Percentiles rank a stretch among this genome's conserved stretches.
Conservation (phyloP, 2,888 invertebrate genomes). For the Eupithecia vulgata region DNA sequence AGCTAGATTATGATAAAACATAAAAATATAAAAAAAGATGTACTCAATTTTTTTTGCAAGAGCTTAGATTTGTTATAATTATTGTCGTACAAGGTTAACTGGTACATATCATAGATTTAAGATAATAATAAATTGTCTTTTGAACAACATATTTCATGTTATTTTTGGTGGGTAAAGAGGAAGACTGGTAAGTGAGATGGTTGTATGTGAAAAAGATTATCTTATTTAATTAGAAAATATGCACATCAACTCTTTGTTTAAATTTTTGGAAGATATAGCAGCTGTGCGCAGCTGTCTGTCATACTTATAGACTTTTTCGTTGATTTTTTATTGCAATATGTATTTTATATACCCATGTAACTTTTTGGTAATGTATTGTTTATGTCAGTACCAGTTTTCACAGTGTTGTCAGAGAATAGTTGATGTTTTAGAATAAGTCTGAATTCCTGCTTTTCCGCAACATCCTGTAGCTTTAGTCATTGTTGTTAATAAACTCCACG, state of each 20-base stretch:
- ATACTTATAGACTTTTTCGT: background rate
- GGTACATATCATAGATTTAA: conserved; percentile 61
- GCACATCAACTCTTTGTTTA: background rate
- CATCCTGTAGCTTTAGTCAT: conserved; percentile 8
- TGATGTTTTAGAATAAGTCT: conserved; percentile 13
- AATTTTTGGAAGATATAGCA: background rate
- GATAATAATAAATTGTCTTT: conserved; percentile 26
- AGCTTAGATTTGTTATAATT: conserved; percentile 17
- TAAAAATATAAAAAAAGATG: background rate
- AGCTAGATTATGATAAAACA: background rate
- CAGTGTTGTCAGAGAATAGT: background rate
- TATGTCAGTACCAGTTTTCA: background rate
- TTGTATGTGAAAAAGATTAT: background rate
- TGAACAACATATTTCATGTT: conserved; percentile 11
- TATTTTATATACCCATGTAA: background rate
- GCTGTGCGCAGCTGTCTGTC: too few species aligned
- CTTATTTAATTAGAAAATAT: background rate
- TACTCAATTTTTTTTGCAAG: conserved; percentile 30
- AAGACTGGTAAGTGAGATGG: conserved; percentile 42
- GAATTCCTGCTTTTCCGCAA: conserved; percentile 19
- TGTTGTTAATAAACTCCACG: background rate
- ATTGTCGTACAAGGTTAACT: conserved; percentile 49
- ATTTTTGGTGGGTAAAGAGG: conserved; percentile 17
- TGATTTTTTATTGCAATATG: background rate
- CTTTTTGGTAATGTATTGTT: background rate